These are phyloP conservation scores for Ypsolopha sequella DNA, from an alignment of 2,888 invertebrate genomes.

Conservation along the genomic window DNA sequence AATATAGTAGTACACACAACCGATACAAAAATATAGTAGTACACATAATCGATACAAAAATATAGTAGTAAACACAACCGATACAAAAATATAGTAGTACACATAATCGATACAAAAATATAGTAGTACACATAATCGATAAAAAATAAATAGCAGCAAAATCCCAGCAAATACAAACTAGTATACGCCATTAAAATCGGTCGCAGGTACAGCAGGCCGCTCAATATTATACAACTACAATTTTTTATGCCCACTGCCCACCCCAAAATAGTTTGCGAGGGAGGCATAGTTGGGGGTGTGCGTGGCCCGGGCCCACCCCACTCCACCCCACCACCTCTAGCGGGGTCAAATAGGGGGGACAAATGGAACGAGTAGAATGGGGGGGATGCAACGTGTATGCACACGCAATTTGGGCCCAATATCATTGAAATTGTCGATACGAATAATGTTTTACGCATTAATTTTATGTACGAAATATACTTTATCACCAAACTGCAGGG, in stretches of 20 bases:
- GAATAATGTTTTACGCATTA: constrained; percentile 49
- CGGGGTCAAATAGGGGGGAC: constrained; percentile 10
- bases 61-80: too few species aligned
- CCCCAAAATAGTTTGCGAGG: constrained; percentile 60
- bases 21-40: too few species aligned
- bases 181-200: constrained; percentile 49
- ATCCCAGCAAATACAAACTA: constrained; percentile 18
- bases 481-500: too few species aligned
- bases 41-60: too few species aligned
- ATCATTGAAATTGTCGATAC: constrained; percentile 64
- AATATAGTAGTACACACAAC: too few species aligned
- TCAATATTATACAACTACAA: constrained; percentile 36
- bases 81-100: constrained; percentile 12
- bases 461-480: constrained; percentile 28
- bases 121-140: too few species aligned
- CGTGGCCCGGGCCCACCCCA: constrained; percentile 34
- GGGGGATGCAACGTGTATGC: constrained; percentile 41
- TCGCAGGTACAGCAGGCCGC: constrained; percentile 45
- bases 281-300: constrained; percentile 45
- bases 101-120: too few species aligned
- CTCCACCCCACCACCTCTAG: constrained; percentile 17
- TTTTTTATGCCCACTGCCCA: constrained; percentile 58
- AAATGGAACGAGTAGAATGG: neutral
- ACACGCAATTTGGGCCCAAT: constrained; percentile 60
- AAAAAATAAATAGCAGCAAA: too few species aligned